These are phyloP conservation scores for Sebastes minor DNA, from an alignment of 2,797 vertebrate species.

Conservation along the genomic window DNA sequence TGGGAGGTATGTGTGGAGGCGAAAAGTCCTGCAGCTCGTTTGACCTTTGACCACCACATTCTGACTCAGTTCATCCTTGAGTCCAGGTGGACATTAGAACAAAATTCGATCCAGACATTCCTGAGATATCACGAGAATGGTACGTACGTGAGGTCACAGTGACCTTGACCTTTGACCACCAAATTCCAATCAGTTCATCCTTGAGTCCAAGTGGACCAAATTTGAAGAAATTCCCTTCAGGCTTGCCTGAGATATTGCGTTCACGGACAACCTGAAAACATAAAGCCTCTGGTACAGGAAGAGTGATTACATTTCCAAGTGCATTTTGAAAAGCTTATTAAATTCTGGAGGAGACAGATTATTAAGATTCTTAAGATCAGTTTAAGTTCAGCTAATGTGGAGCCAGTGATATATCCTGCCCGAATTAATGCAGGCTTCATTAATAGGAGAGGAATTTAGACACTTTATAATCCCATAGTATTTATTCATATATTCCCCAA, in stretches of 20 bases:
- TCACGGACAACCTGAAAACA: neutral
- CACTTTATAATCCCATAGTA: neutral
- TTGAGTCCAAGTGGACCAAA: no score
- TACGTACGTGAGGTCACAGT: neutral
- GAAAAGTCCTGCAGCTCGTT: neutral
- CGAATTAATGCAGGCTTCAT: neutral
- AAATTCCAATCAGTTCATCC: no score
- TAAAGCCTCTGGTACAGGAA: neutral
- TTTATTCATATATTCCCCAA: neutral
- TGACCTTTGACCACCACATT: no score
- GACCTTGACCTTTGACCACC: no score
- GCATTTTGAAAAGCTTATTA: slow-evolving; percentile 3
- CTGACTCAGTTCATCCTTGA: no score
- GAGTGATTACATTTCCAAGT: neutral
- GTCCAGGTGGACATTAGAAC: no score
- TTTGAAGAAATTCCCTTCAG: no score
- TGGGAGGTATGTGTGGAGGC: neutral
- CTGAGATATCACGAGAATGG: neutral
- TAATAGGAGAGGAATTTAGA: slow-evolving; percentile 2
- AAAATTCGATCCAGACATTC: no score
- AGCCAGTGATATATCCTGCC: neutral
- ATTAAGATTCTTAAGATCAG: slow-evolving; percentile 1
- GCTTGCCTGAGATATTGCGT: no score
- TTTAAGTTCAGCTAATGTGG: neutral
- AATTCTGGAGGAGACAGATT: slow-evolving; percentile 4